phyloP scores from a whole-genome alignment of 2,113 vertebrate species.

The Motacilla tschutschensis region DNA sequence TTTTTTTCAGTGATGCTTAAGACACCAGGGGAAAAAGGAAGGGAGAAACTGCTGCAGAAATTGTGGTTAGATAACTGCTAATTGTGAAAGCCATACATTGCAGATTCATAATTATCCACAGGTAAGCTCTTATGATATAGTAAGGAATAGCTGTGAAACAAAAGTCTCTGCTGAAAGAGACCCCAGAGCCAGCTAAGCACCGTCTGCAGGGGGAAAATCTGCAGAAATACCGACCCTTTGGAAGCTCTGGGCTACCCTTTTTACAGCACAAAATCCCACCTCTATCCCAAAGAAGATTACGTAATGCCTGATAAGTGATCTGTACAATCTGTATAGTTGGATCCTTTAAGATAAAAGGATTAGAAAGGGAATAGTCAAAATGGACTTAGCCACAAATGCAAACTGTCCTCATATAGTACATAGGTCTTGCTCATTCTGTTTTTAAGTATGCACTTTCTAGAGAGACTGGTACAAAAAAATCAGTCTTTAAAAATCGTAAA shows the following conservation, averaged over 20 bases:
- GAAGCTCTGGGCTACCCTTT: not conserved
- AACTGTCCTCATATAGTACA: not conserved
- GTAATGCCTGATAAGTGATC: not conserved
- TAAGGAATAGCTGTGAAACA: not conserved
- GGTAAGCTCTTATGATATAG: not conserved
- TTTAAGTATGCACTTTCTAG: not conserved
- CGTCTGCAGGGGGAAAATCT: fast-evolving
- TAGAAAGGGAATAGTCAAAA: slow-evolving; percentile 29
- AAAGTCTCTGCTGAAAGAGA: not conserved
- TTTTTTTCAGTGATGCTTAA: not conserved
- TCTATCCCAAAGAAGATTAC: not conserved
- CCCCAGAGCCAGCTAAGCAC: not conserved
- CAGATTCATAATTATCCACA: not conserved
- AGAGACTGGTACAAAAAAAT: not conserved
- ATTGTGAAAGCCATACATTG: not conserved
- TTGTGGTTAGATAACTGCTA: not conserved
- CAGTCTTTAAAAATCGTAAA: not conserved
- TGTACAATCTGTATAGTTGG: not conserved
- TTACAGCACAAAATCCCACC: not conserved
- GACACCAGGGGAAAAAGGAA: not conserved
- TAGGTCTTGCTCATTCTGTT: not conserved
- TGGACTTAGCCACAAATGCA: not conserved
- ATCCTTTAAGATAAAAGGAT: slow-evolving; percentile 6
- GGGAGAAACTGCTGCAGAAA: not conserved
- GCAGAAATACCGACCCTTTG: not conserved